A percentile compares a stretch with the other conserved stretches of the same genome.
phyloP scores from a whole-genome alignment of 2,113 vertebrate species.

The Epinephelus lanceolatus region DNA sequence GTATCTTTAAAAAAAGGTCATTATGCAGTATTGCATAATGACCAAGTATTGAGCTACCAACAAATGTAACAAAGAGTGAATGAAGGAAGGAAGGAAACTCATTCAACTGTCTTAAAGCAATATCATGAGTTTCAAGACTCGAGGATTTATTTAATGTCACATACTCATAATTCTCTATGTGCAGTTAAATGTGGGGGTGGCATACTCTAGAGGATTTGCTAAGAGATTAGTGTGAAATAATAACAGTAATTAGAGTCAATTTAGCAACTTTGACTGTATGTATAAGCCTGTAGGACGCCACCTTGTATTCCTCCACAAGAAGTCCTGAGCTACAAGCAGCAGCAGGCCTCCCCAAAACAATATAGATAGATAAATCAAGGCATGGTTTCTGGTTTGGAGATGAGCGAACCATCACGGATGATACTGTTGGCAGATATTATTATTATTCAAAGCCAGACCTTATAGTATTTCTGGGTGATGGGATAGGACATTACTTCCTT shows the following conservation, averaged over 20 bases:
- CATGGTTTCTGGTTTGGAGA: too few relatives aligned
- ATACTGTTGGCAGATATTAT: too few relatives aligned
- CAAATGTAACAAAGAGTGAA: not conserved
- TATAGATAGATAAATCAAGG: too few relatives aligned
- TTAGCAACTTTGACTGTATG: not conserved
- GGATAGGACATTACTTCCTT: too few relatives aligned
- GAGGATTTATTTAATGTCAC: not conserved
- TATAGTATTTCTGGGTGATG: too few relatives aligned
- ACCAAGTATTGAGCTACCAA: not conserved
- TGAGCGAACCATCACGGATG: too few relatives aligned
- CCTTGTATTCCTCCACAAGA: not conserved
- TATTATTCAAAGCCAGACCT: too few relatives aligned
- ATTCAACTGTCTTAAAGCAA: not conserved
- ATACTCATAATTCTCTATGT: not conserved
- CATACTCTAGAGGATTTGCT: not conserved
- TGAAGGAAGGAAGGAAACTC: not conserved
- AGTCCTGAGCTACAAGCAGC: too few relatives aligned
- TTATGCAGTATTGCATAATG: too few relatives aligned
- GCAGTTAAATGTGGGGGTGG: not conserved
- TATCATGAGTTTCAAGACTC: not conserved
- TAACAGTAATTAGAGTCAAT: not conserved
- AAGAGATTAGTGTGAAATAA: not conserved
- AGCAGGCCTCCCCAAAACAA: too few relatives aligned
- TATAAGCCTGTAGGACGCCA: not conserved
- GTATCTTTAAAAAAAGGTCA: not conserved